A percentile compares a stretch with the other conserved stretches of the same genome.
Evolutionary conservation across 2,888 invertebrate species (phyloP).

Genomic region (Ditula angustiorana): DNA sequence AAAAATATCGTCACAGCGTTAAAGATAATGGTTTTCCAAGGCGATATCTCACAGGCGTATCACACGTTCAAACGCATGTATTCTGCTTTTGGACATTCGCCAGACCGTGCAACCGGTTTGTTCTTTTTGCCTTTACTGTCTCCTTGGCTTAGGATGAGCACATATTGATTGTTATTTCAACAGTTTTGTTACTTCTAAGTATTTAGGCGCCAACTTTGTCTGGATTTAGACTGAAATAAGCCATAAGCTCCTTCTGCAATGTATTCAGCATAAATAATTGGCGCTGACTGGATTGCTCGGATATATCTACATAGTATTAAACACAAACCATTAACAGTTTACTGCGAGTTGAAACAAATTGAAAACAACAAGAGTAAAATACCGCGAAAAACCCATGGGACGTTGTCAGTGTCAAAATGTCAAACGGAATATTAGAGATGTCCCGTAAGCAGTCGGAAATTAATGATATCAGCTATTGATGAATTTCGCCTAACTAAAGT

Average conservation of each 20-base stretch:
- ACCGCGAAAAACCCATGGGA: too few relatives aligned
- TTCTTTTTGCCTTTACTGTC: slow-evolving; percentile 43
- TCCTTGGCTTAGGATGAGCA: slow-evolving; percentile 1
- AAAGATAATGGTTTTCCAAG: neutral
- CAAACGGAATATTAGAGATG: too few relatives aligned
- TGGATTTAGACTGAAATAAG: neutral
- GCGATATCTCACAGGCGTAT: slow-evolving; percentile 2
- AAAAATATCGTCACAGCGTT: neutral
- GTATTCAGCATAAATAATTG: too few relatives aligned
- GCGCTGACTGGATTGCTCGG: neutral
- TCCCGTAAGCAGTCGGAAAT: too few relatives aligned
- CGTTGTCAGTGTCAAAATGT: too few relatives aligned
- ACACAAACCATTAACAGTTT: too few relatives aligned
- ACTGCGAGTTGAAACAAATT: too few relatives aligned
- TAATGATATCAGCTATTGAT: too few relatives aligned
- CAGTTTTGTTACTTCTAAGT: slow-evolving; percentile 26
- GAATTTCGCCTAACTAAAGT: too few relatives aligned
- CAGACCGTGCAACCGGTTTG: slow-evolving; percentile 57
- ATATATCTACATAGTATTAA: too few relatives aligned
- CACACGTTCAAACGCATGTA: slow-evolving; percentile 3
- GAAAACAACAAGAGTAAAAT: too few relatives aligned
- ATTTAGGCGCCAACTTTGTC: slow-evolving; percentile 20
- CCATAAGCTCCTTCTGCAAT: too few relatives aligned
- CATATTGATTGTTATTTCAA: slow-evolving; percentile 3
- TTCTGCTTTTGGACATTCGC: slow-evolving; percentile 59